These are phyloP conservation scores for Epizoanthus stellaris DNA, from an alignment of 92 coral and sea anemone species.

Conservation along the genomic window DNA sequence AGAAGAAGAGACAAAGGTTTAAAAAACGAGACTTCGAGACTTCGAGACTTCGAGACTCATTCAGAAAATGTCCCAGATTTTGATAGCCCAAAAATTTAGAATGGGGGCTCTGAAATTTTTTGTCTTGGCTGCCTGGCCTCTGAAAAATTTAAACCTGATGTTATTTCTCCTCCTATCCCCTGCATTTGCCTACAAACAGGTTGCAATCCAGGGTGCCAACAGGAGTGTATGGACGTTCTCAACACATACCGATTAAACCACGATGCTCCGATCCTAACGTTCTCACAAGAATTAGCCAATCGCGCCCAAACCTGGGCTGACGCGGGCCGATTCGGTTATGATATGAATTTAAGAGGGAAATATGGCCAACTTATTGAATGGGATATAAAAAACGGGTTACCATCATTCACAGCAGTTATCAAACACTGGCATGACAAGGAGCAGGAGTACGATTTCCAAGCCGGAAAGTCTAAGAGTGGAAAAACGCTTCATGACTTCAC, in stretches of 20 bases:
- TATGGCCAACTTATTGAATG: slow-evolving; percentile 91
- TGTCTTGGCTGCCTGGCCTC: too few relatives aligned
- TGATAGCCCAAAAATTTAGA: too few relatives aligned
- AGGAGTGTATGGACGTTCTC: slow-evolving; percentile 77
- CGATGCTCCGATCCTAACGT: slow-evolving; percentile 66
- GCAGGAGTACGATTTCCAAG: slow-evolving; percentile 68
- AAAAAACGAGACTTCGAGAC: too few relatives aligned
- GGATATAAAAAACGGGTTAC: slow-evolving; percentile 84
- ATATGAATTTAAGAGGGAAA: slow-evolving; percentile 81
- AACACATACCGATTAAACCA: slow-evolving; percentile 83
- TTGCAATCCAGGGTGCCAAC: slow-evolving; percentile 72
- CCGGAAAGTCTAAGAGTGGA: slow-evolving; percentile 72
- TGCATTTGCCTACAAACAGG: slow-evolving; percentile 39
- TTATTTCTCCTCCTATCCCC: too few relatives aligned
- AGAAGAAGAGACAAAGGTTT: too few relatives aligned
- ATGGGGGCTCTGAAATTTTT: too few relatives aligned
- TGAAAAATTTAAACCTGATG: too few relatives aligned
- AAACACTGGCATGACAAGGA: slow-evolving; percentile 93
- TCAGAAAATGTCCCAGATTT: not conserved
- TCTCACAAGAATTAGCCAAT: slow-evolving; percentile 76
- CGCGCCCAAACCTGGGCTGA: slow-evolving; percentile 89
- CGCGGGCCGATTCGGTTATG: slow-evolving; percentile 86
- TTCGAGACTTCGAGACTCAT: not conserved
- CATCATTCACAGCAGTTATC: slow-evolving; percentile 73
- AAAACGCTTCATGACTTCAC: slow-evolving; percentile 88